phyloP scores from a whole-genome alignment of 2,113 vertebrate genomes.

The Clarias magur region DNA sequence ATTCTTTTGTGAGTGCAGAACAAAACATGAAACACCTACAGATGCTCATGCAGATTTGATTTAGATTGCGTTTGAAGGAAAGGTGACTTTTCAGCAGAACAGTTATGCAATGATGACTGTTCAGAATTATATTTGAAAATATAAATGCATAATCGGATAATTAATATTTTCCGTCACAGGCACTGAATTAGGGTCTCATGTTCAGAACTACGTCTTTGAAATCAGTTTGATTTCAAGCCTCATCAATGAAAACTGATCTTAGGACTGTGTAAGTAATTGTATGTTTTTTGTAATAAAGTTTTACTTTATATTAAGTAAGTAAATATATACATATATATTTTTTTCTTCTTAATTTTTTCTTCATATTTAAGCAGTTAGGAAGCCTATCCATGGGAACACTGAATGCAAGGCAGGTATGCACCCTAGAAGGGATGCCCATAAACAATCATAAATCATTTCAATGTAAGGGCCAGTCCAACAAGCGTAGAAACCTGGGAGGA shows the following conservation, averaged over 20 bases:
- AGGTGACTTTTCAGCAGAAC: neutral
- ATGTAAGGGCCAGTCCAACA: neutral
- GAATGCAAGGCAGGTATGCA: neutral
- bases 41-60: neutral
- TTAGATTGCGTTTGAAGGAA: neutral
- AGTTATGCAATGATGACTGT: neutral
- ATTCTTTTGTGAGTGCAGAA: neutral
- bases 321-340: too few species aligned
- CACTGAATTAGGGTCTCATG: neutral
- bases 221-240: too few species aligned
- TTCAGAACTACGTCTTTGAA: neutral
- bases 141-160: neutral
- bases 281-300: neutral
- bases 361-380: neutral
- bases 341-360: too few species aligned
- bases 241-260: neutral
- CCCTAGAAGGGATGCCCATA: neutral
- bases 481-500: neutral
- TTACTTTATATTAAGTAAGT: too few species aligned
- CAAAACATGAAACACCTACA: too few species aligned
- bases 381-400: neutral
- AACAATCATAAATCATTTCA: neutral
- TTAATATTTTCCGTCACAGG: neutral
- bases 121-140: neutral
- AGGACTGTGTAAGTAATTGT: neutral